phyloP scores from a whole-genome alignment of 2,797 vertebrate genomes.

The Staurois parvus region DNA sequence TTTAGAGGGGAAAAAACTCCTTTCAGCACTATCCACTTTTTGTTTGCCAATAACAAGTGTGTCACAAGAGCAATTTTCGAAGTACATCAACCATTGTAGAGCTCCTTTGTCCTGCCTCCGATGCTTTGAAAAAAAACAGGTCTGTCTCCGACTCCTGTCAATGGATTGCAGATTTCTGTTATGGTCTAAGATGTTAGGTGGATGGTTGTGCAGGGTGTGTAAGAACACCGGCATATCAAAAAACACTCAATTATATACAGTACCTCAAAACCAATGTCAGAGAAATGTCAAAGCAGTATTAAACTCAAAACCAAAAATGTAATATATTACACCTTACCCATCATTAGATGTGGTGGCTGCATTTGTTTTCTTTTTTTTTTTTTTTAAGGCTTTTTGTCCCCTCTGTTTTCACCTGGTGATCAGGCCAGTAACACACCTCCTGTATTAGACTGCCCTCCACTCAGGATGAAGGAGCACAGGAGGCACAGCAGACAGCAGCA shows the following conservation, averaged over 20 bases:
- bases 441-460: too few relatives aligned
- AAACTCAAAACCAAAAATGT: too few relatives aligned
- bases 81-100: constrained; percentile 31
- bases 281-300: too few relatives aligned
- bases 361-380: too few relatives aligned
- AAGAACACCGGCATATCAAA: not conserved
- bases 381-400: too few relatives aligned
- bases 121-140: not conserved
- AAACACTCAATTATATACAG: not conserved
- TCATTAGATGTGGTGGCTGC: too few relatives aligned
- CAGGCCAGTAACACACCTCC: too few relatives aligned
- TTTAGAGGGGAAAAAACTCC: not conserved
- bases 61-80: constrained; percentile 33
- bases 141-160: not conserved
- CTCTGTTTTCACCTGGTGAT: too few relatives aligned
- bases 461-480: too few relatives aligned
- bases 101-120: constrained; percentile 1
- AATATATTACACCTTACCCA: too few relatives aligned
- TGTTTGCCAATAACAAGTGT: constrained; percentile 24
- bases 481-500: too few relatives aligned
- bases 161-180: constrained; percentile 1
- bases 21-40: not conserved
- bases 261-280: too few relatives aligned
- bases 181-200: not conserved
- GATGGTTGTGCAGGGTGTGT: not conserved